phyloP scores from a whole-genome alignment of 2,797 vertebrate genomes.

The Helostoma temminkii region DNA sequence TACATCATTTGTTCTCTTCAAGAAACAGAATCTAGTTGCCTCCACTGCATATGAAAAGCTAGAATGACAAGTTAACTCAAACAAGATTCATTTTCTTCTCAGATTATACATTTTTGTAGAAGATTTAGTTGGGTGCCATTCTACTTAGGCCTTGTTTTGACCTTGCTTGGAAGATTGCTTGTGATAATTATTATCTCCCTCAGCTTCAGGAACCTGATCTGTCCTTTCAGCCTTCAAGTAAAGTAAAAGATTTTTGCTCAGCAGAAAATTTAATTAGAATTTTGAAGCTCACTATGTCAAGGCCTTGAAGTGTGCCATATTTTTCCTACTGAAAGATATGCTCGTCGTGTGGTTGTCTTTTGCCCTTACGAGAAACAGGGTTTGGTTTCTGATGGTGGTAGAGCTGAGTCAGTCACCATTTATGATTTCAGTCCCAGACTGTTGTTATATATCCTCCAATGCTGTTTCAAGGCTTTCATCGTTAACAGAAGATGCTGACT shows the following conservation, averaged over 20 bases:
- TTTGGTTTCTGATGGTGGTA: conserved; percentile 4
- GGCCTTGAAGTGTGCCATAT: background rate
- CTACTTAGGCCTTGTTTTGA: background rate
- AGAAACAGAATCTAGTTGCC: conserved; percentile 22
- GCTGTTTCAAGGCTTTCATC: conserved; percentile 51
- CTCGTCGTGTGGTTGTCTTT: background rate
- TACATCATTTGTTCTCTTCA: conserved; percentile 55
- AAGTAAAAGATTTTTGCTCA: background rate
- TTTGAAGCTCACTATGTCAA: conserved; percentile 9
- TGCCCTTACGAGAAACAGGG: no score
- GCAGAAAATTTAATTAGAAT: background rate
- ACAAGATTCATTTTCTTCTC: conserved; percentile 1
- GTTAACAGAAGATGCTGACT: conserved; percentile 75
- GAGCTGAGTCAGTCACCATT: conserved; percentile 70
- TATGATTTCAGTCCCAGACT: conserved; percentile 26
- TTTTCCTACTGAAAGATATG: background rate
- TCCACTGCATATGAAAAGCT: conserved; percentile 37
- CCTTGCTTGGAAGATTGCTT: background rate
- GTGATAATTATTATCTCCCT: background rate
- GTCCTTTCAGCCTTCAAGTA: background rate
- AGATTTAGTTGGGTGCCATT: background rate
- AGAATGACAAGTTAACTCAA: conserved; percentile 6
- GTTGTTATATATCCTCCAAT: conserved; percentile 64
- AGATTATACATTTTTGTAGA: conserved; percentile 5
- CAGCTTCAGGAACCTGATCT: background rate